Base-by-base conservation (phyloP, 2,888 invertebrate species). In the Deilephila elpenor region DNA sequence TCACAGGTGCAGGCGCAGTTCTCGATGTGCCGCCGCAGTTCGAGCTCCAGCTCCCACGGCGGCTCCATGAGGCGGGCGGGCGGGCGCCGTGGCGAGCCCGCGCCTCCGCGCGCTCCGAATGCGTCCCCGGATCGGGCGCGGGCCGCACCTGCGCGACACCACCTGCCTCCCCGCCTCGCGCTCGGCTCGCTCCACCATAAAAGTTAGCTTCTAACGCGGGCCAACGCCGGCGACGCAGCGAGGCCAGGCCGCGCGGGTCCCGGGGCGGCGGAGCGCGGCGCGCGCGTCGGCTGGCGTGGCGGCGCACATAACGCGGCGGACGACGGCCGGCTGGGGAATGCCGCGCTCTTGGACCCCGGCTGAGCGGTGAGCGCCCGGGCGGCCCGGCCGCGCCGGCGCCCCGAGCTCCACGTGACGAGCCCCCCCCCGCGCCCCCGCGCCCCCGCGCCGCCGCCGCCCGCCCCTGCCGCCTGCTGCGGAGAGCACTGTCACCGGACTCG, bases 1-100 rank as follows among this genome's bases (percentile, higher is more conserved):
- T 98, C 97, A 96, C 98, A 98, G 86, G 97, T 97, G 95, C 98
- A 98, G 84, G 97, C 97, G 95, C 98, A 98, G 91, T 96, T 97
- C 93, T 97, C 97, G 91, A 98, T 98, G 95, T 98, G 98, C 91
- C 97, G 96, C 90, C 97, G 96, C 92, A 98, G 96, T 95, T 98
- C 98, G 89, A 97, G 96, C 92, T 98, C 97, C 86, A 97, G 95
- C 89, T 96, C 96, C 95, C 96, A 95, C 80, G 93, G 93, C 84
- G 93, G 90, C 93, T 95, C 95, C 94, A 95, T 95, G 90, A 87
- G 90, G 88, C 87, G 89, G 86, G 87, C 88, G 88, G 88, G 84
- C 89, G 89, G 90, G 88, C 89, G 88, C 89, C 87, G 86, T 86
- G 86, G 89, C 88, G 89, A 85, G 88, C 89, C 88, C 89, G 89